Evolutionary conservation across 2,888 invertebrate genomes (phyloP), one percentile per base, ranked within the genome.

Genomic region (Serripes groenlandicus): DNA sequence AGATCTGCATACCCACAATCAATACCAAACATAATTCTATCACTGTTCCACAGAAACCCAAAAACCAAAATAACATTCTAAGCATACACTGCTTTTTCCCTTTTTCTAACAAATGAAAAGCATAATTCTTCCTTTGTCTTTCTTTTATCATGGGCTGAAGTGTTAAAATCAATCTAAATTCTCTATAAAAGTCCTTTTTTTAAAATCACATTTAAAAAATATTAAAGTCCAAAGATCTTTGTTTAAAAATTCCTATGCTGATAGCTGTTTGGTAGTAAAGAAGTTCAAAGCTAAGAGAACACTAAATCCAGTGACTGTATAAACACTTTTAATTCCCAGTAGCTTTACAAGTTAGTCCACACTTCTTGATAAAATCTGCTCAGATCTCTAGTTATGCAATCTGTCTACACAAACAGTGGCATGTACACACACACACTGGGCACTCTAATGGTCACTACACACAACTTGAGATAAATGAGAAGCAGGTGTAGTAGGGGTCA

Each of bases 1-100:
- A 83, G 23, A 83, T n/a, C 30, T 78, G 83, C 23, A 86, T 34
- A 15, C 60, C 68, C 58, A 54, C 81, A 37, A 86, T 75, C 49
- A 80, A 78, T 37, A 78, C 83, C 15, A 83, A 42, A 75, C 86
- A 86, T 26, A 78, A 35, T 70, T 86, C 83, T 37, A 86, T 71
- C 28, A 79, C 72, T 54, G 79, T 56, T 35, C 83, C 64, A n/a
- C 83, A 75, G 32, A 86, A 83, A 78, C 86, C 54, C 32, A 88
- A 95, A 95, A 92, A 97, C 97, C 97, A 90, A 99, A 97, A 94
- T 98, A 99, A 62, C 99, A 99, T 94, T 99, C 99, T 80, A 98
- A n/a, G n/a, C n/a, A n/a, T n/a, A n/a, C n/a, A n/a, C n/a, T n/a
- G n/a, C n/a, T n/a, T n/a, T n/a, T n/a, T n/a, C n/a, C n/a, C n/a